Conservation (phyloP, 2,113 vertebrate species). For the Conger conger region DNA sequence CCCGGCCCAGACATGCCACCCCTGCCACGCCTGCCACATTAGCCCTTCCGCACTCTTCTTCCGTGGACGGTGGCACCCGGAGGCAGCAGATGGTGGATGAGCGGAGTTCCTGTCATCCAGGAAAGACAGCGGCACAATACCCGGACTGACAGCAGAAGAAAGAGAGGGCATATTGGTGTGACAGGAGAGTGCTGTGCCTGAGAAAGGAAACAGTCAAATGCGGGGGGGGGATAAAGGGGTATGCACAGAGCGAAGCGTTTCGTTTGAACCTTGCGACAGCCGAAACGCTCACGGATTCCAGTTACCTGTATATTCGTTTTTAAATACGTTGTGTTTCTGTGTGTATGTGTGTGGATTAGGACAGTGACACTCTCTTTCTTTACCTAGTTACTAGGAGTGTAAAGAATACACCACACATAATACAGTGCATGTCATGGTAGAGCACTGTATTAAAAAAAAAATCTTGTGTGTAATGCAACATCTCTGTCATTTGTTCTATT, state of each 20-base stretch:
- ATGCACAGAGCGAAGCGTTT: background rate
- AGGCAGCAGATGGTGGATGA: slow-evolving; percentile 18
- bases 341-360: too few species aligned
- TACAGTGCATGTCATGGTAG: too few species aligned
- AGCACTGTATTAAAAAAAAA: too few species aligned
- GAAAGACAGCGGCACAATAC: background rate
- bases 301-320: background rate
- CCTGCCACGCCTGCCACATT: background rate
- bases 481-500: too few species aligned
- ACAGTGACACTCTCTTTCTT: too few species aligned
- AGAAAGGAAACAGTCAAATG: background rate
- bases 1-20: too few species aligned
- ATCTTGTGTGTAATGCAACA: too few species aligned
- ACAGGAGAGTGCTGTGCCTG: background rate
- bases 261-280: background rate
- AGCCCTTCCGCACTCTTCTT: background rate
- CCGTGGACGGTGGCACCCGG: background rate
- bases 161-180: background rate
- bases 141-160: slow-evolving; percentile 22
- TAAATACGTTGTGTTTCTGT: background rate
- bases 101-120: slow-evolving; percentile 7
- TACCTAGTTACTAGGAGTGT: too few species aligned
- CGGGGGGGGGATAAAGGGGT: background rate
- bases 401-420: too few species aligned
- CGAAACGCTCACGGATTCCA: background rate